Conservation (phyloP, 2,888 invertebrate species). For the Heliconius erato region DNA sequence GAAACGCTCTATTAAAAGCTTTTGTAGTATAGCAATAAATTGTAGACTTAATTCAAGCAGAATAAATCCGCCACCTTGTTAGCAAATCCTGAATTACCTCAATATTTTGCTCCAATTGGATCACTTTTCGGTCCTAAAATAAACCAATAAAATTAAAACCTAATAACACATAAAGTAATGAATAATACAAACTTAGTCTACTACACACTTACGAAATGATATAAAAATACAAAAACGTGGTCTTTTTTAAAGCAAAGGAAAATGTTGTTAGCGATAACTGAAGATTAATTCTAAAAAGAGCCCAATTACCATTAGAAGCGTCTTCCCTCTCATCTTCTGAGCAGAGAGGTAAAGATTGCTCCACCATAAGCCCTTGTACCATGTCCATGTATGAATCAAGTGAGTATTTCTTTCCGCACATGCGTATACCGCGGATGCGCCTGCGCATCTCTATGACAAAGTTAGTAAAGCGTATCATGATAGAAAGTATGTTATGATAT, state of each 20-base stretch:
- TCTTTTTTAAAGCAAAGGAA: neutral
- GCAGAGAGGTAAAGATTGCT: conserved; percentile 83
- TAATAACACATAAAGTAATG: conserved; percentile 7
- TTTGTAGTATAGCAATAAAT: neutral
- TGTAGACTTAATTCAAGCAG: neutral
- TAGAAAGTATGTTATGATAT: conserved; percentile 9
- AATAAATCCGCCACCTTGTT: conserved; percentile 45
- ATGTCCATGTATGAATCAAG: conserved; percentile 96
- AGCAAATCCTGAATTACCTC: conserved; percentile 63
- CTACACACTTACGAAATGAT: neutral
- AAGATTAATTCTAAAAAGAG: neutral
- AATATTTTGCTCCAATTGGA: conserved; percentile 64
- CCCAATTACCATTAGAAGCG: conserved; percentile 72
- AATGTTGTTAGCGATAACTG: neutral
- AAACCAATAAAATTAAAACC: conserved; percentile 56
- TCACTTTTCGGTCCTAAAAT: conserved; percentile 74
- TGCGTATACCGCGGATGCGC: conserved; percentile 93
- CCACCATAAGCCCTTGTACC: conserved; percentile 90
- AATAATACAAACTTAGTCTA: neutral
- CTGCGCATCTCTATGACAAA: conserved; percentile 90
- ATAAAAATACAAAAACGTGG: neutral
- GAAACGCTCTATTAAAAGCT: neutral
- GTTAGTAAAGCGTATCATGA: conserved; percentile 41
- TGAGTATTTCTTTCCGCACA: conserved; percentile 96
- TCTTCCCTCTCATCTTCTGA: conserved; percentile 84